A percentile compares a stretch with the other conserved stretches of the same genome.
These are phyloP conservation scores for Pogonophryne albipinna DNA, from an alignment of 2,797 vertebrate species.

Conservation along the genomic window DNA sequence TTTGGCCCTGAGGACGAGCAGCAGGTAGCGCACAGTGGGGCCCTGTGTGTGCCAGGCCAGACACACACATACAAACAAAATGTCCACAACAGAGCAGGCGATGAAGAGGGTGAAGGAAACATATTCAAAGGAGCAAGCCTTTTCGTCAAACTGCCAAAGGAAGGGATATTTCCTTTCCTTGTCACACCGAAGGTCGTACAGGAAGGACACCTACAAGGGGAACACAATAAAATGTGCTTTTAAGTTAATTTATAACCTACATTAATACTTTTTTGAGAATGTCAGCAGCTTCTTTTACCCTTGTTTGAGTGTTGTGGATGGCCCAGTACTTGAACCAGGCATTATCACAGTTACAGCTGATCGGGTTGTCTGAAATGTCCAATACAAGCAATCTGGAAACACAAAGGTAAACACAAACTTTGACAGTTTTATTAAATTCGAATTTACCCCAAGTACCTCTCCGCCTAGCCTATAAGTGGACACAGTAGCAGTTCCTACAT, in stretches of 20 bases:
- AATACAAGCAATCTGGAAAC: constrained; percentile 24
- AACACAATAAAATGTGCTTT: background rate
- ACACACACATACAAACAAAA: constrained; percentile 33
- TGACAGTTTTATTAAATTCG: background rate
- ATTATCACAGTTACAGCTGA: constrained; percentile 43
- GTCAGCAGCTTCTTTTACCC: constrained; percentile 16
- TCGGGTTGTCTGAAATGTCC: constrained; percentile 41
- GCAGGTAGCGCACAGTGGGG: constrained; percentile 37
- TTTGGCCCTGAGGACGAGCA: constrained; percentile 45
- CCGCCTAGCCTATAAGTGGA: background rate
- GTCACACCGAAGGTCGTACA: constrained; percentile 47
- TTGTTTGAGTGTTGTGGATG: constrained; percentile 15
- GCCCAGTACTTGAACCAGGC: constrained; percentile 57
- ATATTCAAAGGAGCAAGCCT: constrained; percentile 40
- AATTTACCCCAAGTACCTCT: background rate
- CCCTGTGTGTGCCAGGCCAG: constrained; percentile 43
- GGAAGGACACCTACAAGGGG: constrained; percentile 34
- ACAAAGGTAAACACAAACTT: background rate
- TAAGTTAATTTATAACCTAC: background rate
- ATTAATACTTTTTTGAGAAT: background rate
- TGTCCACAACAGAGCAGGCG: constrained; percentile 12
- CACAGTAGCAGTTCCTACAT: background rate
- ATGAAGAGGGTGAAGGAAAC: constrained; percentile 38
- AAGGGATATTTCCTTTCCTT: constrained; percentile 1
- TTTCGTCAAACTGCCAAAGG: constrained; percentile 51